Conservation (phyloP, 1,140 invertebrate genomes). For the Calosoma granatense region DNA sequence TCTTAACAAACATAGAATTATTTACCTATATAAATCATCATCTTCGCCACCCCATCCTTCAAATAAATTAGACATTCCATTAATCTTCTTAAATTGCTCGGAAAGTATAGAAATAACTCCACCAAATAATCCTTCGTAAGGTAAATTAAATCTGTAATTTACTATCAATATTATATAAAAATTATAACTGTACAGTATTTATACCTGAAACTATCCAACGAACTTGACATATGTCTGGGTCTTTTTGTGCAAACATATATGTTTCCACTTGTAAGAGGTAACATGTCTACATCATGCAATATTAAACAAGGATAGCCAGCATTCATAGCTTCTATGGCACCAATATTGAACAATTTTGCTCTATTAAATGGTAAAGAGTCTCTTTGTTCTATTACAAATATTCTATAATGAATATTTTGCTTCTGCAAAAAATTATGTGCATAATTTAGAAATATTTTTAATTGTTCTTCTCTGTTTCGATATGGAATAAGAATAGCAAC, state of each 20-base stretch:
- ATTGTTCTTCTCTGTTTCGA: constrained; percentile 69
- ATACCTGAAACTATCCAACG: constrained; percentile 72
- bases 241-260: constrained; percentile 81
- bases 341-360: constrained; percentile 89
- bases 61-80: constrained; percentile 88
- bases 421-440: constrained; percentile 83
- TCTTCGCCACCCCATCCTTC: constrained; percentile 86
- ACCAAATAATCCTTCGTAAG: constrained; percentile 62
- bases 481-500: constrained; percentile 86
- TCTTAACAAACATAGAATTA: constrained; percentile 32
- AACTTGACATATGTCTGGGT: constrained; percentile 88
- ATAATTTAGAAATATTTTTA: constrained; percentile 71
- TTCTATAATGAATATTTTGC: constrained; percentile 70
- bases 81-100: constrained; percentile 64
- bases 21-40: constrained; percentile 69
- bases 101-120: constrained; percentile 63
- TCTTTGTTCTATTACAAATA: constrained; percentile 87
- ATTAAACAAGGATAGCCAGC: constrained; percentile 77
- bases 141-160: constrained; percentile 57
- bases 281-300: constrained; percentile 90
- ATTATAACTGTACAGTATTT: constrained; percentile 9
- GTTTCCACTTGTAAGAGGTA: constrained; percentile 82
- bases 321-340: constrained; percentile 65
- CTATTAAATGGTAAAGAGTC: constrained; percentile 75
- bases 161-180: constrained; percentile 11